These are phyloP conservation scores for Corvus cornix DNA, from an alignment of 2,113 vertebrate genomes.

Conservation along the genomic window DNA sequence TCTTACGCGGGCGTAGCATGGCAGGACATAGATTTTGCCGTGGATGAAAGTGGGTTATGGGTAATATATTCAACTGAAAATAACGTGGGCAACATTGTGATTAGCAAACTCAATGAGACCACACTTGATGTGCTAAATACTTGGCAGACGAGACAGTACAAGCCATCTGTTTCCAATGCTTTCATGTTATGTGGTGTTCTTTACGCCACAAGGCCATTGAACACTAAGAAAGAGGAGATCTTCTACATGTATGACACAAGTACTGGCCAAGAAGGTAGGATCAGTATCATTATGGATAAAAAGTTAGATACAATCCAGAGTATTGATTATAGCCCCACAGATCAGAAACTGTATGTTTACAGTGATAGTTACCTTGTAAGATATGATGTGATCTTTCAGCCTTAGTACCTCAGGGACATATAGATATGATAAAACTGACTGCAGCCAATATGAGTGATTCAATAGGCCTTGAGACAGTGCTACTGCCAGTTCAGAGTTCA, in stretches of 20 bases:
- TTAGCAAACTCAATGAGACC: constrained; percentile 92
- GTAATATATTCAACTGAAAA: constrained; percentile 93
- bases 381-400: constrained; percentile 51
- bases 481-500: neutral
- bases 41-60: constrained; percentile 94
- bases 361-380: constrained; percentile 73
- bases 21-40: constrained; percentile 87
- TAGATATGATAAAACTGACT: neutral
- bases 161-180: constrained; percentile 84
- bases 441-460: neutral
- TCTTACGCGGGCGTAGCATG: constrained; percentile 87
- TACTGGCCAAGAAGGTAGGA: constrained; percentile 66
- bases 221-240: constrained; percentile 82
- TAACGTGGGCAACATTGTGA: constrained; percentile 89
- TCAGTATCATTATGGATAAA: constrained; percentile 67
- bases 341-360: constrained; percentile 75
- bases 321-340: constrained; percentile 74
- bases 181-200: constrained; percentile 94
- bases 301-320: constrained; percentile 72
- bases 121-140: constrained; percentile 86
- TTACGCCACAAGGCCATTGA: constrained; percentile 81
- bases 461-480: neutral
- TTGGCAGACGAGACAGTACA: constrained; percentile 85
- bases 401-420: neutral
- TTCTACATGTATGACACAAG: constrained; percentile 88